A percentile compares a stretch with the other conserved stretches of the same genome.
Evolutionary conservation across 2,797 vertebrate genomes (phyloP).

Genomic region (Malurus splendens): DNA sequence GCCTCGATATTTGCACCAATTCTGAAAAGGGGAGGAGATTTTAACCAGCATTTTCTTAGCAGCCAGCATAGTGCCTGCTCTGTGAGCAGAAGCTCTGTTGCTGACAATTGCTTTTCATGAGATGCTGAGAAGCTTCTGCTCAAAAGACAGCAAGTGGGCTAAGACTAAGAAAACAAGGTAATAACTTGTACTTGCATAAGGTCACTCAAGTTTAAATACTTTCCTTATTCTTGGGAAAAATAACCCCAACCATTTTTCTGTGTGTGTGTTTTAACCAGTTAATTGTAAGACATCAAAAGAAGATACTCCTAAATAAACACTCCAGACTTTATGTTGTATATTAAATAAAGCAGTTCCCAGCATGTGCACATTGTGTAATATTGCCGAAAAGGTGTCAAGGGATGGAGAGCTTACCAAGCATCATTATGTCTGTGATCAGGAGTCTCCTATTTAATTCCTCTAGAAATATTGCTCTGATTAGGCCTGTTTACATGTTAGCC

Average conservation of each 20-base stretch:
- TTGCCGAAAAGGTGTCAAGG: background rate
- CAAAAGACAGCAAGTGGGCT: background rate
- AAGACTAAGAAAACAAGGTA: background rate
- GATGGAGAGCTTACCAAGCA: background rate
- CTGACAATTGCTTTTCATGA: background rate
- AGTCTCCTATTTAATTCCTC: background rate
- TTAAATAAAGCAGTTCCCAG: background rate
- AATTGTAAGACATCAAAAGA: background rate
- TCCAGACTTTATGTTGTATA: background rate
- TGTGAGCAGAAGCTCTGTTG: background rate
- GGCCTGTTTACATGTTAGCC: background rate
- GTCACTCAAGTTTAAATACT: background rate
- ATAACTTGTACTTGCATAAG: background rate
- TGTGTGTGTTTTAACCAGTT: background rate
- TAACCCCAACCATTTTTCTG: accelerated
- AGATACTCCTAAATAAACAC: background rate
- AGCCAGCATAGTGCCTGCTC: background rate
- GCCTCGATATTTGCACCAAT: background rate
- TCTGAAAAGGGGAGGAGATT: background rate
- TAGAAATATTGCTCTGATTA: slow-evolving; percentile 1
- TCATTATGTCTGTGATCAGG: background rate
- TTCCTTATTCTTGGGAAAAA: background rate
- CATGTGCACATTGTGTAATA: background rate
- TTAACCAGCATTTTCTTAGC: background rate
- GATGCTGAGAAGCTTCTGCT: background rate